Base-by-base conservation (phyloP, 2,113 vertebrate genomes). In the Cyprinodon brontotheroides region DNA sequence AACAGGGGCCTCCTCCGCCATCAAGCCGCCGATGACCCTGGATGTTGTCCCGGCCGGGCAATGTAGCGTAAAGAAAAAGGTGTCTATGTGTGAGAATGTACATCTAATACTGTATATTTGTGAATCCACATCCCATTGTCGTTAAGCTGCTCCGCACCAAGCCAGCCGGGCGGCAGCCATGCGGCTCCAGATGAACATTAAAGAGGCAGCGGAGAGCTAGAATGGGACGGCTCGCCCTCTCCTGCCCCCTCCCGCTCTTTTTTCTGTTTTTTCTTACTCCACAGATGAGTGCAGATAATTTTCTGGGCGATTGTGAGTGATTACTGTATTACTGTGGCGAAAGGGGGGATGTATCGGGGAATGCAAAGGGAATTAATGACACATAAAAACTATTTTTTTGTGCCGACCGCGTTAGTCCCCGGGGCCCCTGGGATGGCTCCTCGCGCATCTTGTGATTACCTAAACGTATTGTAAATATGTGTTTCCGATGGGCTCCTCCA, bases 261-360 rank as follows among this genome's bases (percentile, higher is more conserved):
- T 29, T 29, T 29, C 1, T 29, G 1, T 29, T 29, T 29, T 29
- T 29, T 89, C 89, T 91, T 92, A 92, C 94, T 93, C 93, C 95
- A 96, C 95, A 96, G 96, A 96, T 96, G 95, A 96, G 94, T 96
- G 95, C 94, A 95, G 95, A 96, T 96, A 95, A 97, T 96, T 97
- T 95, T 93, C 89, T 93, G 95, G 94, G 95, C 93, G 96, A 96
- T 96, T 96, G 95, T 97, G 95, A 97, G 95, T 96, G 96, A 97
- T 97, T 97, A 97, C 96, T 96, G 95, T 94, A 96, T 96, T 96
- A 97, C 96, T 94, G 91, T 85, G 80, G 92, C 90, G 95, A 96
- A 94, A 53, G 48, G 93, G 94, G 95, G 95, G 94, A 95, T 95
- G 95, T 93, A 96, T 93, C 94, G 92, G 94, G 93, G 94, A 95